Percentiles rank a stretch among this genome's conserved stretches.
Evolutionary conservation across 2,113 vertebrate species (phyloP).

Genomic region (Caranx ignobilis): DNA sequence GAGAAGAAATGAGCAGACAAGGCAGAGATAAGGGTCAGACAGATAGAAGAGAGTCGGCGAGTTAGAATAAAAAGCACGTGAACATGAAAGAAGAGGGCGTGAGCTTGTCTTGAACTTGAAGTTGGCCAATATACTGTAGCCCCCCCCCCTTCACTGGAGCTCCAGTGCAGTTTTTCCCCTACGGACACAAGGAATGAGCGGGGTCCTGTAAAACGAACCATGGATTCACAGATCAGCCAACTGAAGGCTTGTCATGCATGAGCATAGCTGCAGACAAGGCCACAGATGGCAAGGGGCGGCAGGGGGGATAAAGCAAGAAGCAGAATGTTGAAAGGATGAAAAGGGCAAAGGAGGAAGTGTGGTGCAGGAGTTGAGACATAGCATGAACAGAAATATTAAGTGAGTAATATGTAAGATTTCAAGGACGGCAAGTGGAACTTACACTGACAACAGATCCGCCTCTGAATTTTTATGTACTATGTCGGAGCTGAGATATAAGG

Average conservation of each 20-base stretch:
- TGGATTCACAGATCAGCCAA: slow-evolving; percentile 27
- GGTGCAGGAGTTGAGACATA: background rate
- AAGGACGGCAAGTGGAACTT: background rate
- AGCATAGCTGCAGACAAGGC: background rate
- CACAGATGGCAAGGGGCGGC: background rate
- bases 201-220: slow-evolving; percentile 14
- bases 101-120: slow-evolving; percentile 25
- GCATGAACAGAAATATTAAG: background rate
- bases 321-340: background rate
- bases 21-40: background rate
- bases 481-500: background rate
- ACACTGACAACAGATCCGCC: background rate
- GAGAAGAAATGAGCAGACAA: background rate
- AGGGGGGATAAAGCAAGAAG: slow-evolving; percentile 7
- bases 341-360: background rate
- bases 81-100: background rate
- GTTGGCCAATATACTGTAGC: background rate
- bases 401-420: background rate
- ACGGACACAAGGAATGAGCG: slow-evolving; percentile 5
- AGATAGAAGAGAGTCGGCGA: background rate
- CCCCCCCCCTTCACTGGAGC: slow-evolving; percentile 1
- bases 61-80: background rate
- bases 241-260: background rate
- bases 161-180: background rate
- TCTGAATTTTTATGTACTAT: background rate